Base-by-base conservation (phyloP, 2,113 vertebrate species). In the Stigmatopora argus region DNA sequence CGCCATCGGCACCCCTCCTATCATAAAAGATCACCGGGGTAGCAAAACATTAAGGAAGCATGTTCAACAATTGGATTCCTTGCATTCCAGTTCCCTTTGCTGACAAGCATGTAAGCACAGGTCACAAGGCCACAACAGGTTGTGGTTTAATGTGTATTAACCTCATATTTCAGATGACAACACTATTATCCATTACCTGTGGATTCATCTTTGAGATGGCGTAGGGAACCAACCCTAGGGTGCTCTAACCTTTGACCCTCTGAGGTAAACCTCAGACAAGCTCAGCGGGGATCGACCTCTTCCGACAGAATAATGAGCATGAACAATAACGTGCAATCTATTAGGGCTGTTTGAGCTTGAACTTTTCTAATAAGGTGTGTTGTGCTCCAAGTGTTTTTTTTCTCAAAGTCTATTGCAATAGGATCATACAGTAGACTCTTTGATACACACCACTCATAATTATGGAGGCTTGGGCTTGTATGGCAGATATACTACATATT, bases 311-410 rank as follows among this genome's bases (percentile, higher is more conserved):
- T 87, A 81, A 90, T 88, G 85, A 86, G 67, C 66, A 57, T 81
- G 73, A 85, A 86, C 71, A 83, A 74, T 80, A 85, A 83, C 45
- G 31, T 67, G 61, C 67, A 67, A 81, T 72, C 78, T 74, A 65
- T 73, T 79, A 74, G 74, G 78, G 77, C 78, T 84, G 72, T 74
- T 84, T 86, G 67, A 82, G 61, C 82, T 66, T 77, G 80, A 78
- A 69, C 67, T 76, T 52, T 76, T 83, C 75, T 71, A 82, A 82
- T 76, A 83, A 78, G 71, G 55, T 79, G 73, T 78, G 79, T 73
- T 23, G 74, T 73, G 78, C 74, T 75, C 70, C 70, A 75, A 86
- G 83, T 78, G 77, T 31, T n/a, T n/a, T n/a, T 66, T 73, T 80
- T 62, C 75, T 71, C 65, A 70, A 77, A 79, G 74, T 51, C 58